These are phyloP conservation scores for Burhinus bistriatus DNA, from an alignment of 2,113 vertebrate species.

Conservation along the genomic window DNA sequence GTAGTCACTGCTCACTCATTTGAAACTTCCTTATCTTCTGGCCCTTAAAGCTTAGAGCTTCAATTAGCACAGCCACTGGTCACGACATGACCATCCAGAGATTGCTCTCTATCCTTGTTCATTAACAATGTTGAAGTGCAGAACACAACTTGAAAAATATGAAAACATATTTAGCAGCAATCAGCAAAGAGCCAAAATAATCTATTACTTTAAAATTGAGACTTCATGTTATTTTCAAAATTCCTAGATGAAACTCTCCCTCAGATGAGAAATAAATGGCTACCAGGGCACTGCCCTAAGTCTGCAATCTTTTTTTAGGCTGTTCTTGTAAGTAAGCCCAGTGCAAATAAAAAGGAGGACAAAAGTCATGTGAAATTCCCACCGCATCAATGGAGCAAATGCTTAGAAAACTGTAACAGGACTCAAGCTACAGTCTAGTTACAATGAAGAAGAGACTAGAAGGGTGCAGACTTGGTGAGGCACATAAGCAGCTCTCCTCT, in stretches of 20 bases:
- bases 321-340: neutral
- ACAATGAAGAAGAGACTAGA: neutral
- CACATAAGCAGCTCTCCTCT: neutral
- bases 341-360: neutral
- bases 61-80: neutral
- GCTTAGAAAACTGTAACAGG: neutral
- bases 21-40: neutral
- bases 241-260: neutral
- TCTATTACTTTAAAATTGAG: neutral
- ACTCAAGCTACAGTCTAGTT: neutral
- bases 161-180: neutral
- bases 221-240: neutral
- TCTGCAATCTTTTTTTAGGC: neutral
- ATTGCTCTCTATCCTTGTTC: neutral
- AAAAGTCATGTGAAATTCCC: neutral
- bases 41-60: neutral
- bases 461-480: neutral
- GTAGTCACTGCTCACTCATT: neutral
- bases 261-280: neutral
- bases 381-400: accelerated
- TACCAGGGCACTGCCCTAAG: neutral
- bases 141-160: neutral
- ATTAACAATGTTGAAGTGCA: neutral
- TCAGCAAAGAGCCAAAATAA: neutral
- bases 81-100: neutral